A percentile compares a stretch with the other conserved stretches of the same genome.
Evolutionary conservation across 2,888 invertebrate species (phyloP).

Genomic region (Azorinus chamasolen): DNA sequence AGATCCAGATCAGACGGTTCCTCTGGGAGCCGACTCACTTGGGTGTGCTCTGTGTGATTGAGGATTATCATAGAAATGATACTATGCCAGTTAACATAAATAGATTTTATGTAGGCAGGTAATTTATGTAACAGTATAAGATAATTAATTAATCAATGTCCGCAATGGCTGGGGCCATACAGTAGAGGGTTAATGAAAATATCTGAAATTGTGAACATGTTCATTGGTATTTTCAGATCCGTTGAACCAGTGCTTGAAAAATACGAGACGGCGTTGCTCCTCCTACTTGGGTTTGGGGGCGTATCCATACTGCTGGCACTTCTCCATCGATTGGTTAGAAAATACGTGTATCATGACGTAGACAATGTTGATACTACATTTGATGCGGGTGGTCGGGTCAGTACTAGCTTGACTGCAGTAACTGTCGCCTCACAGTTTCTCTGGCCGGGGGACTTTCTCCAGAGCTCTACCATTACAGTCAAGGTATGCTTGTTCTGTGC

Average conservation of each 20-base stretch:
- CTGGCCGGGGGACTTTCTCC: conserved; percentile 77
- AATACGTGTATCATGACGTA: conserved; percentile 72
- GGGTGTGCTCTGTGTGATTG: no score
- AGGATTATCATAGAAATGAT: no score
- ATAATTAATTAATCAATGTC: no score
- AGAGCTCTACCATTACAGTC: conserved; percentile 74
- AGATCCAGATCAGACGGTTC: no score
- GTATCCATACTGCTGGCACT: conserved; percentile 73
- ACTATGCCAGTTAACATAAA: no score
- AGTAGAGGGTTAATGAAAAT: no score
- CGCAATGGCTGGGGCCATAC: no score
- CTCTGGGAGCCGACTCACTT: no score
- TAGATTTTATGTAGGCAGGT: no score
- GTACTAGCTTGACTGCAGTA: conserved; percentile 74
- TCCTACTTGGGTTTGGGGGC: conserved; percentile 77
- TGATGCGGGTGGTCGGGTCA: conserved; percentile 77
- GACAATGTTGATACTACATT: conserved; percentile 77
- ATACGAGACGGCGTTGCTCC: conserved; percentile 69
- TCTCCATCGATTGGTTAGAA: conserved; percentile 70
- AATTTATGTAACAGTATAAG: no score
- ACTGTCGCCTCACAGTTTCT: conserved; percentile 77
- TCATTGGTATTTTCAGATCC: conserved; percentile 8
- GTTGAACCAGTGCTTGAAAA: conserved; percentile 64
- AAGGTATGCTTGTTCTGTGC: no score
- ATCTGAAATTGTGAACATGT: no score